phyloP scores from a whole-genome alignment of 2,797 vertebrate species.

The Chiloscyllium punctatum region DNA sequence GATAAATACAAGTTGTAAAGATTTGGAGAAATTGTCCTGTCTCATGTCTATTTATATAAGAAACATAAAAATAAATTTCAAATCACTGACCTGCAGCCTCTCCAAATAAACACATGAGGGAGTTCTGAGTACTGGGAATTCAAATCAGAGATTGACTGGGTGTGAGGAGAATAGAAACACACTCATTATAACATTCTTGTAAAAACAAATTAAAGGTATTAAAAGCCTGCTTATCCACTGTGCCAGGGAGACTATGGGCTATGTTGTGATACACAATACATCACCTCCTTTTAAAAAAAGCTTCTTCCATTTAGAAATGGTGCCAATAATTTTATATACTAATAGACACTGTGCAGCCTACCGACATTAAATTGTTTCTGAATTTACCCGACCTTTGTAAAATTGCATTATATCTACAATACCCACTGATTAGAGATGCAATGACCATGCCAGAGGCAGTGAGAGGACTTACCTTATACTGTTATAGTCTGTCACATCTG shows the following conservation, averaged over 20 bases:
- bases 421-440: background rate
- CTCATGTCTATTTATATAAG: background rate
- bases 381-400: background rate
- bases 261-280: background rate
- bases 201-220: background rate
- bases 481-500: background rate
- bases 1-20: background rate
- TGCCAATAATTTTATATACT: conserved; percentile 7
- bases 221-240: background rate
- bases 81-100: background rate
- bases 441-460: background rate
- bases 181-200: background rate
- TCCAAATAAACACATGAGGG: background rate
- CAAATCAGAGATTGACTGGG: background rate
- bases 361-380: background rate
- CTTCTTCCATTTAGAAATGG: background rate
- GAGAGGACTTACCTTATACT: background rate
- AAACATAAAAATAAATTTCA: background rate
- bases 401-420: background rate
- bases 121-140: background rate
- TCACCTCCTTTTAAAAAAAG: background rate
- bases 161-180: conserved; percentile 7
- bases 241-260: background rate
- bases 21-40: background rate
- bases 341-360: background rate